phyloP scores from a whole-genome alignment of 2,113 vertebrate genomes.

The Indri indri region DNA sequence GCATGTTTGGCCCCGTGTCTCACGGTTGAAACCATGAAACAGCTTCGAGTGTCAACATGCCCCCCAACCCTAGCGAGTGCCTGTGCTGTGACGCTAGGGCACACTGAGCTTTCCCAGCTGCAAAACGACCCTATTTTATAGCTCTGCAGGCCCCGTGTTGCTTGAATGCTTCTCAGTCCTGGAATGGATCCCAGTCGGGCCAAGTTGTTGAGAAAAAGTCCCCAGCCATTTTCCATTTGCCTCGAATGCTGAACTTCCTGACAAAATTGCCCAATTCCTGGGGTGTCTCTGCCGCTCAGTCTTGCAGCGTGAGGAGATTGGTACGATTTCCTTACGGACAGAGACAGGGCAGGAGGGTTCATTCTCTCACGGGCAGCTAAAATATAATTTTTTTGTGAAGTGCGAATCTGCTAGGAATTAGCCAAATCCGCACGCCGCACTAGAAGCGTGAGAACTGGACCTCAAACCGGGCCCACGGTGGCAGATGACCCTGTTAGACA shows the following conservation, averaged over 20 bases:
- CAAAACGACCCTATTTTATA: not conserved
- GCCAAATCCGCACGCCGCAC: not conserved
- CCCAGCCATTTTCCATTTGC: slow-evolving; percentile 7
- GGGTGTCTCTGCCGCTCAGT: not conserved
- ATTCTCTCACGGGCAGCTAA: not conserved
- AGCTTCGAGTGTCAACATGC: not conserved
- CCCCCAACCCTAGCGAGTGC: not conserved
- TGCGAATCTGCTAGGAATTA: not conserved
- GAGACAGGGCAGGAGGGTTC: not conserved
- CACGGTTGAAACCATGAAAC: not conserved
- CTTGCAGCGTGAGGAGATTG: not conserved
- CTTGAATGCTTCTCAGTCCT: not conserved
- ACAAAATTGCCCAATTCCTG: not conserved
- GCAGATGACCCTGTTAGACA: not conserved
- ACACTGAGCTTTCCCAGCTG: not conserved
- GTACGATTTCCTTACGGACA: not conserved
- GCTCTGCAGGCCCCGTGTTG: not conserved
- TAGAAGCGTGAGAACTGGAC: not conserved
- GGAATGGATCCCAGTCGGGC: not conserved
- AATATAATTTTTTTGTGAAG: not conserved
- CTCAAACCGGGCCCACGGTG: not conserved
- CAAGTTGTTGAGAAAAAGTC: not conserved
- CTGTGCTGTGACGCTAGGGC: not conserved
- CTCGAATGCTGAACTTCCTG: not conserved
- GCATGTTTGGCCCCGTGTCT: not conserved